Conservation (phyloP, 2,797 vertebrate species). For the Ctenopoma kingsleyae region DNA sequence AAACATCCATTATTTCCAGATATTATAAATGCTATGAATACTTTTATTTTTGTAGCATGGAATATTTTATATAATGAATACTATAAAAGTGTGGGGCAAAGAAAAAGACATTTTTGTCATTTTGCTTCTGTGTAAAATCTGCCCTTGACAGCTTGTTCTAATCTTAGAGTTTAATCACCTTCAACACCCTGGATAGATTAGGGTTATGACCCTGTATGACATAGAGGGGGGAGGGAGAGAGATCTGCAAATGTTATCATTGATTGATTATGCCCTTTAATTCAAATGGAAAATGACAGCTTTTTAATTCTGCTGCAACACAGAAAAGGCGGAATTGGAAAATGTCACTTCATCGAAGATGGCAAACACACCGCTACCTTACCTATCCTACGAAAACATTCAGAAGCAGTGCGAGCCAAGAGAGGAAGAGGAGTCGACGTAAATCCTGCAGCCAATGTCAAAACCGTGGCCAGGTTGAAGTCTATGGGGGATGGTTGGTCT, state of each 20-base stretch:
- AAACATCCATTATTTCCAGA: neutral
- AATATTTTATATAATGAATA: neutral
- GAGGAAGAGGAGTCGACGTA: constrained; percentile 6
- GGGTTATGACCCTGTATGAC: constrained; percentile 87
- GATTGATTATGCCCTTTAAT: constrained; percentile 84
- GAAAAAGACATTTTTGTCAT: constrained; percentile 30
- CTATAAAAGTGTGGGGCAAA: neutral
- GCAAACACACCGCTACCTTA: neutral
- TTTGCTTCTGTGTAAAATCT: constrained; percentile 73
- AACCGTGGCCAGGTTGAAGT: constrained; percentile 87
- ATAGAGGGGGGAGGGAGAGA: constrained; percentile 73
- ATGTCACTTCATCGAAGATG: constrained; percentile 31
- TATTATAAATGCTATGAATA: neutral
- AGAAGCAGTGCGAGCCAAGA: neutral
- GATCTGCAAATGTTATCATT: constrained; percentile 89
- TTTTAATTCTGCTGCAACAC: constrained; percentile 36
- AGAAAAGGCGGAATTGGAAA: constrained; percentile 36
- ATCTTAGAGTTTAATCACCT: constrained; percentile 85
- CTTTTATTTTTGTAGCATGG: neutral
- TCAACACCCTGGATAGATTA: constrained; percentile 89
- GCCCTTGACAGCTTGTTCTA: constrained; percentile 83
- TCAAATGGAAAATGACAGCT: constrained; percentile 82
- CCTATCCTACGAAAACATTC: neutral
- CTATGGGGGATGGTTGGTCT: constrained; percentile 76
- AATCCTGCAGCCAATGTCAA: constrained; percentile 79